phyloP scores from a whole-genome alignment of 2,888 invertebrate genomes.

The Andrena bucephala region DNA sequence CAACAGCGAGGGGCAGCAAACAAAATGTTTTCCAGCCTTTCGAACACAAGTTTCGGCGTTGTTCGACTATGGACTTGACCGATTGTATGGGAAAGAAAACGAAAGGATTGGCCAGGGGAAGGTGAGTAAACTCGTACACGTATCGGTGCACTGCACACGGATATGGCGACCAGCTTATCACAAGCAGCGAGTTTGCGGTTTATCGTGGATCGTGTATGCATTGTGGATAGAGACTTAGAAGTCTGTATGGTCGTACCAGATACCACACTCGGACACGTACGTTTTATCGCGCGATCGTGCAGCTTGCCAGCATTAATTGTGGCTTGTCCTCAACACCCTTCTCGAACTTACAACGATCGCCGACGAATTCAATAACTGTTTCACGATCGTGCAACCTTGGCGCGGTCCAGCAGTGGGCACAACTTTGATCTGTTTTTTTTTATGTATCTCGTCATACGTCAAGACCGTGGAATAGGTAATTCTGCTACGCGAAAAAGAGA shows the following conservation, averaged over 20 bases:
- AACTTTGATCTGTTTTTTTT: not conserved
- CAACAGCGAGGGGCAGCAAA: not conserved
- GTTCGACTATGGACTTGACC: not conserved
- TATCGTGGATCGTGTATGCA: constrained; percentile 28
- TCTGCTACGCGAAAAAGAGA: not conserved
- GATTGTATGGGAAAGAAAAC: not conserved
- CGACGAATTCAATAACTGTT: constrained; percentile 15
- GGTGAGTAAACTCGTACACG: constrained; percentile 25
- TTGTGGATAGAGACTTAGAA: constrained; percentile 29
- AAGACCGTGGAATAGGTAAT: not conserved
- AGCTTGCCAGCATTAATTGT: constrained; percentile 15
- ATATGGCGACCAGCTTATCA: constrained; percentile 29
- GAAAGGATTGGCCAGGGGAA: not conserved
- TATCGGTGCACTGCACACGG: constrained; percentile 4
- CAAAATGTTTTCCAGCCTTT: not conserved
- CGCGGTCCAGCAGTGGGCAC: too few relatives aligned
- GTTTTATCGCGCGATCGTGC: constrained; percentile 17
- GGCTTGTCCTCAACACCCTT: constrained; percentile 13
- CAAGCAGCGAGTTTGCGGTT: constrained; percentile 24
- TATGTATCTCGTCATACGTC: not conserved
- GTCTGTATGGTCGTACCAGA: constrained; percentile 27
- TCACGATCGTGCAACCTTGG: constrained; percentile 3
- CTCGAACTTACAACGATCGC: not conserved
- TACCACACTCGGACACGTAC: constrained; percentile 22
- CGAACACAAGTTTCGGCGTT: not conserved